Conservation (phyloP, 2,888 invertebrate species). For the Luffia ferchaultella region DNA sequence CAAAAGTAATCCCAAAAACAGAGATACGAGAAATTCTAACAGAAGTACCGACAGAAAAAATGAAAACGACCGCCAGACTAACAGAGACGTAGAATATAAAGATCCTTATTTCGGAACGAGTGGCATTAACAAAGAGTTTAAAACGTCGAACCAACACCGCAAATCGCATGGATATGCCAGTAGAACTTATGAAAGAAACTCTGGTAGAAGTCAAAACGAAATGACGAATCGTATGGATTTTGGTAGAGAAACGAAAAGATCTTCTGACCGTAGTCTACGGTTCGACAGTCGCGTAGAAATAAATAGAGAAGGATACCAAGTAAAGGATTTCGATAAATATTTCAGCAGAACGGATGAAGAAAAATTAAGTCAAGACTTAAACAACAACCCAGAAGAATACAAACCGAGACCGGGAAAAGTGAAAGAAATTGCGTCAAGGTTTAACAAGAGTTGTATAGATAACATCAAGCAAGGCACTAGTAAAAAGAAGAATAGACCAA, state of each 20-base stretch:
- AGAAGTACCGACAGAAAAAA: conserved; percentile 31
- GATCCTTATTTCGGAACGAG: conserved; percentile 42
- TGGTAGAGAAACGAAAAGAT: neutral
- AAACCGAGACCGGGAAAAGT: conserved; percentile 50
- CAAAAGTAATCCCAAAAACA: conserved; percentile 34
- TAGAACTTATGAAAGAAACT: conserved; percentile 40
- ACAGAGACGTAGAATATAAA: conserved; percentile 51
- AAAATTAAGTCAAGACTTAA: neutral
- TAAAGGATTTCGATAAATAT: too few relatives aligned
- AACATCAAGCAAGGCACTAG: conserved; percentile 23
- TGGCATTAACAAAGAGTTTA: conserved; percentile 20
- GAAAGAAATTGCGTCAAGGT: conserved; percentile 50
- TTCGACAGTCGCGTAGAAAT: conserved; percentile 5
- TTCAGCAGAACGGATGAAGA: neutral
- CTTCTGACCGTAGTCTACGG: conserved; percentile 14
- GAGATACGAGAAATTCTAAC: conserved; percentile 30
- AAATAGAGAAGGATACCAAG: neutral
- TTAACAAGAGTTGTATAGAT: conserved; percentile 38
- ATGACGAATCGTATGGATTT: neutral
- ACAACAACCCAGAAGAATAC: conserved; percentile 22
- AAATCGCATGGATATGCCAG: conserved; percentile 29
- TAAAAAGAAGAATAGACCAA: conserved; percentile 54
- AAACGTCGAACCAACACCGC: conserved; percentile 27
- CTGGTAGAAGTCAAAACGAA: conserved; percentile 21
- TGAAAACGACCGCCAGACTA: conserved; percentile 27